phyloP scores from a whole-genome alignment of 2,888 invertebrate genomes.

The Odontocolon sp. region DNA sequence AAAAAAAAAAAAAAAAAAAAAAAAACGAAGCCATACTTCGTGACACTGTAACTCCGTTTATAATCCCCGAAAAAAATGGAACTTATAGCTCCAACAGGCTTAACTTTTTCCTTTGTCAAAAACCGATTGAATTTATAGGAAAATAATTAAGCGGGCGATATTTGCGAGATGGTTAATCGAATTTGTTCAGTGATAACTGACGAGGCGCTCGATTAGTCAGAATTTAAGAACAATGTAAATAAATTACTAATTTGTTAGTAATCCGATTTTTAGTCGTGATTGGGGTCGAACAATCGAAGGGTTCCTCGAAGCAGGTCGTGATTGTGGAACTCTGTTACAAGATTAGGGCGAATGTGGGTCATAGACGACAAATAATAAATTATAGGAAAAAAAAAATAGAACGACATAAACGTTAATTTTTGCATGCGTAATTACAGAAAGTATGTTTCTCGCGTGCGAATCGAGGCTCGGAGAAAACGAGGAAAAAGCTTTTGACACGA shows the following conservation, averaged over 20 bases:
- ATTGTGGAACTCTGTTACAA: conserved; percentile 44
- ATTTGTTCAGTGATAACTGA: neutral
- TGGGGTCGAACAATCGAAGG: neutral
- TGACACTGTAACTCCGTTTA: neutral
- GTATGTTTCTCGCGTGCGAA: neutral
- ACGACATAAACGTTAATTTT: neutral
- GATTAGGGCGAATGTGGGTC: conserved; percentile 57
- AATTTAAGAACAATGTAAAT: conserved; percentile 5
- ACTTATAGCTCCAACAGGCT: too few relatives aligned
- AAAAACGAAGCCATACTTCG: too few relatives aligned
- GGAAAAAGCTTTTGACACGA: neutral
- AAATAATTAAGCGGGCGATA: too few relatives aligned
- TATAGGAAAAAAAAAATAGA: neutral
- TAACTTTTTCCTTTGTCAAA: too few relatives aligned
- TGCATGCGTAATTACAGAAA: neutral
- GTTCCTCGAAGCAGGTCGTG: conserved; percentile 46
- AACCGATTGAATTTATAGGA: too few relatives aligned
- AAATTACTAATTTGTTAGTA: conserved; percentile 34
- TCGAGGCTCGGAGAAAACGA: neutral
- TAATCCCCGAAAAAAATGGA: conserved; percentile 6
- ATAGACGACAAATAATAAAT: conserved; percentile 46
- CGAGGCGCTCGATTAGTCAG: neutral
- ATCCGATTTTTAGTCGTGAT: neutral
- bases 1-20: too few relatives aligned
- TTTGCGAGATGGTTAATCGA: too few relatives aligned